A percentile compares a stretch with the other conserved stretches of the same genome.
These are phyloP conservation scores for Montipora sp. DNA, from an alignment of 64 coral and sea anemone species.

Conservation along the genomic window DNA sequence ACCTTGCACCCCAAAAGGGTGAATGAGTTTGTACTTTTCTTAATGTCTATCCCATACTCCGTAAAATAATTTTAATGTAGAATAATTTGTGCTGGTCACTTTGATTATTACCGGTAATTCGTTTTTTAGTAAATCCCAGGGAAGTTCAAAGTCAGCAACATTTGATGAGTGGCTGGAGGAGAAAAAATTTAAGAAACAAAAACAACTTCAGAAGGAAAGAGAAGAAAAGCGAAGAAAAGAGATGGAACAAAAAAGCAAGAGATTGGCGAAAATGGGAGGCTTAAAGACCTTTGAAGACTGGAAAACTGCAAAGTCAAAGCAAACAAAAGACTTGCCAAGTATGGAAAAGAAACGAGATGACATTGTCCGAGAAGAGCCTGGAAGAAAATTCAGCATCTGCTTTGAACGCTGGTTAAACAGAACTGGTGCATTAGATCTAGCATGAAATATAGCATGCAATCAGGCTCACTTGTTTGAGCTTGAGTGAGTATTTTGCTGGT, in stretches of 20 bases:
- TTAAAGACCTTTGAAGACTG: slow-evolving; percentile 74
- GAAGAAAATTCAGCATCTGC: slow-evolving; percentile 5
- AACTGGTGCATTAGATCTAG: slow-evolving; percentile 12
- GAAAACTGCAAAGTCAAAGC: slow-evolving; percentile 64
- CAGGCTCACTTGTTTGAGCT: too few species aligned
- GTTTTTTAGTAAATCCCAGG: slow-evolving; percentile 73
- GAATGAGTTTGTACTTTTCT: too few species aligned
- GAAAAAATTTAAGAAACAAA: slow-evolving; percentile 74
- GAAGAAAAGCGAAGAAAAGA: slow-evolving; percentile 49
- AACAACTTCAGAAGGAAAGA: slow-evolving; percentile 61
- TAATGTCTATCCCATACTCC: too few species aligned
- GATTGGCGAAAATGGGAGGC: slow-evolving; percentile 36
- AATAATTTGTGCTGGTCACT: background rate
- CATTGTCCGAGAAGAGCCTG: slow-evolving; percentile 24
- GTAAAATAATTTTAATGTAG: too few species aligned
- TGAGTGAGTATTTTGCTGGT: too few species aligned
- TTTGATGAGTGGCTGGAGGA: slow-evolving; percentile 90
- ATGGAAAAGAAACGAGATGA: slow-evolving; percentile 30
- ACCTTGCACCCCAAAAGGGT: too few species aligned
- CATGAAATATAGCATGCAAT: too few species aligned
- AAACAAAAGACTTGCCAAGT: slow-evolving; percentile 42
- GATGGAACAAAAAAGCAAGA: slow-evolving; percentile 64
- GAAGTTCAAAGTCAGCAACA: slow-evolving; percentile 80
- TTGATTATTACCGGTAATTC: background rate
- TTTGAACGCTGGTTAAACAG: slow-evolving; percentile 67